These are phyloP conservation scores for Poliocrania exsul DNA, from an alignment of 2,797 vertebrate genomes.

Conservation along the genomic window DNA sequence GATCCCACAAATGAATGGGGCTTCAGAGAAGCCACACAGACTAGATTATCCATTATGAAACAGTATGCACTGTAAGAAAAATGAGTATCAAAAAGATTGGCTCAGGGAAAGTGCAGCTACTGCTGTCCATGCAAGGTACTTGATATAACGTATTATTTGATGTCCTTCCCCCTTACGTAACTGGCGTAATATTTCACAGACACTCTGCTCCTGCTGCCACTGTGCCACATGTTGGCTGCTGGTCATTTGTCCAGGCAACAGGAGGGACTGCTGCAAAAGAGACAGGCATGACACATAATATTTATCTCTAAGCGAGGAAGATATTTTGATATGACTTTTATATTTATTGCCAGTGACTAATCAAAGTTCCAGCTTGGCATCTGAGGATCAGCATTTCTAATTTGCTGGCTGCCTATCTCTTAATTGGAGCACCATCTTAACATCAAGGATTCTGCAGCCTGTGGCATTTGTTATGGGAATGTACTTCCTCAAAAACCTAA, in stretches of 20 bases:
- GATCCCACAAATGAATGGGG: neutral
- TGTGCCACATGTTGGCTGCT: neutral
- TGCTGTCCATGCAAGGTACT: neutral
- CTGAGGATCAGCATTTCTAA: slow-evolving; percentile 42
- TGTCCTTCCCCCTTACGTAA: neutral
- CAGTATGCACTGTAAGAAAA: neutral
- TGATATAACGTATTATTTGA: neutral
- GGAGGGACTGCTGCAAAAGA: neutral
- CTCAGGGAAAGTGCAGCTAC: neutral
- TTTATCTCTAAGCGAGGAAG: slow-evolving; percentile 42
- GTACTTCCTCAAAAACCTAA: neutral
- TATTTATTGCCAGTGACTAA: slow-evolving; percentile 50
- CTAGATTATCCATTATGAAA: neutral
- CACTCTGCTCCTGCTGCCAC: neutral
- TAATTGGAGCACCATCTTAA: neutral
- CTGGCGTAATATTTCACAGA: neutral
- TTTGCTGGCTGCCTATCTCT: neutral
- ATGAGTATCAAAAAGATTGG: neutral
- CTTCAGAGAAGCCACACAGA: neutral
- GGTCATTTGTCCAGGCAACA: neutral
- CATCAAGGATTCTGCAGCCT: neutral
- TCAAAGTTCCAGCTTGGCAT: slow-evolving; percentile 16
- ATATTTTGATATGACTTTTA: slow-evolving; percentile 40
- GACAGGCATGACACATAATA: neutral
- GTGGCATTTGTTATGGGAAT: neutral